Percentiles rank a stretch among this genome's conserved stretches.
Evolutionary conservation across 2,797 vertebrate species (phyloP).

Genomic region (Pantherophis alleghaniensis): DNA sequence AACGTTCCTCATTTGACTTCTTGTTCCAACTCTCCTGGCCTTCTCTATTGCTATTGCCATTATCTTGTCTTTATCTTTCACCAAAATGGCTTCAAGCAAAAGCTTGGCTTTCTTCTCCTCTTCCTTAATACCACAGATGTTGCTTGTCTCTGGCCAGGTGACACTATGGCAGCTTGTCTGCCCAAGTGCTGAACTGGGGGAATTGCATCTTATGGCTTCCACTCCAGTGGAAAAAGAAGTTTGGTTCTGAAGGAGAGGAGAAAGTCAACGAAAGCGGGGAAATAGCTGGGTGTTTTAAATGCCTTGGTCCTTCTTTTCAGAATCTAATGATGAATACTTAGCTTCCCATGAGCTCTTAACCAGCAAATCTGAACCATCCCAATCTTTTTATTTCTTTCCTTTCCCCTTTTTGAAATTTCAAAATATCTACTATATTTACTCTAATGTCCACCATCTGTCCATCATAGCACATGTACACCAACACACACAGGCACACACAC

Average conservation of each 20-base stretch:
- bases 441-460: not conserved
- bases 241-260: not conserved
- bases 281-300: not conserved
- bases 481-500: not conserved
- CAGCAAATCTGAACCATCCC: not conserved
- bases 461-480: not conserved
- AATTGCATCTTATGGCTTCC: not conserved
- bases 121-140: not conserved
- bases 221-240: not conserved
- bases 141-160: not conserved
- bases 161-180: not conserved
- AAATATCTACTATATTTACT: not conserved
- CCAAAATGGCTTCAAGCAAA: not conserved
- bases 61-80: not conserved
- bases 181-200: not conserved
- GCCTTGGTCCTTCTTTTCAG: not conserved
- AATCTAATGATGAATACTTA: not conserved
- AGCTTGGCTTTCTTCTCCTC: not conserved
- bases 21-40: not conserved
- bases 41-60: not conserved
- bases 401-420: not conserved
- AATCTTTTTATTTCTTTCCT: too few species aligned
- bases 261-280: not conserved
- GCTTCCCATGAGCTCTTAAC: not conserved
- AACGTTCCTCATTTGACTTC: not conserved